phyloP scores from a whole-genome alignment of 2,888 invertebrate species.

The Cephus pulcher region DNA sequence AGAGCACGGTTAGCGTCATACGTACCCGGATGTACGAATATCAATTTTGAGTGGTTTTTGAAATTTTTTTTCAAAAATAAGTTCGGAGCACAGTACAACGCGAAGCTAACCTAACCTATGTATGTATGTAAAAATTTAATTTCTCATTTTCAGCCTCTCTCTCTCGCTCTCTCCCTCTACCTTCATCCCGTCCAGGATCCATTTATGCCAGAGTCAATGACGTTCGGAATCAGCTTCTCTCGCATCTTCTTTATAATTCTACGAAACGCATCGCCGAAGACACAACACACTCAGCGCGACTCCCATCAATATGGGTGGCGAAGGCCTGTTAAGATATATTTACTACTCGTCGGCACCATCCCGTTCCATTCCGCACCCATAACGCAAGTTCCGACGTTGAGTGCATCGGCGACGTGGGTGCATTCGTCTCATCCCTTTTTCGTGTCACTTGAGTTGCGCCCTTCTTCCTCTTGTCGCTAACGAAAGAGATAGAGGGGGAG shows the following conservation, averaged over 20 bases:
- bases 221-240: background rate
- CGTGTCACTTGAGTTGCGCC: background rate
- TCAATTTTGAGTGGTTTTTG: too few relatives aligned
- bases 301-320: conserved; percentile 61
- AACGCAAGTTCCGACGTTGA: conserved; percentile 35
- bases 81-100: too few relatives aligned
- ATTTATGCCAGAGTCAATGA: background rate
- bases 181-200: background rate
- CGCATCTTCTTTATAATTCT: background rate
- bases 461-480: background rate
- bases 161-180: too few relatives aligned
- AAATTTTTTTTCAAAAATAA: too few relatives aligned
- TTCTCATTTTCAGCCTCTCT: too few relatives aligned
- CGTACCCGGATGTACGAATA: too few relatives aligned
- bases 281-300: conserved; percentile 65
- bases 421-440: conserved; percentile 48
- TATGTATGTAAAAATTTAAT: too few relatives aligned
- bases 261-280: conserved; percentile 36
- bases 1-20: too few relatives aligned
- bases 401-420: conserved; percentile 58
- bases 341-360: conserved; percentile 33
- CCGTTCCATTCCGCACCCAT: conserved; percentile 50
- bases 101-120: too few relatives aligned
- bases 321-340: conserved; percentile 64
- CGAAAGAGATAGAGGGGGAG: background rate